Evolutionary conservation across 2,888 invertebrate species (phyloP), one percentile per base, ranked within the genome.

Genomic region (Synanthedon andrenaeformis): DNA sequence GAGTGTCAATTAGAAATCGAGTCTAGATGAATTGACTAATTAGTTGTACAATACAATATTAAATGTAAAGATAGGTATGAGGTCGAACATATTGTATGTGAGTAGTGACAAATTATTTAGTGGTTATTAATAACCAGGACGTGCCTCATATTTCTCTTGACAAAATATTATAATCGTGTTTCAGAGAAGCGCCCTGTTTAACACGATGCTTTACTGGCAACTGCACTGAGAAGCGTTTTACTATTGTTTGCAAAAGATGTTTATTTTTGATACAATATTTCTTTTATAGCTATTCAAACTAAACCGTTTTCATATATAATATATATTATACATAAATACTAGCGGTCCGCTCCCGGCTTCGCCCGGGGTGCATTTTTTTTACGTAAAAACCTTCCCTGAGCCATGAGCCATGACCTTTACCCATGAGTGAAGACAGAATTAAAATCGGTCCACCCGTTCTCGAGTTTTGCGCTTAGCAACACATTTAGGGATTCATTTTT

Each of bases 171-270:
- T 45, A 6, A 53, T 58, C 54, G 54, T 52, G 54, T 58, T 58
- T 60, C 59, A 60, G 56, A 59, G 62, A 60, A 58, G 59, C 62
- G 51, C 12, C 17, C 42, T 17, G 53, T 35, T 56, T 62, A 56
- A 76, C 63, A 64, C 61, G 79, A 83, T 72, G 78, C 79, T 67
- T 68, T 79, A 69, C 70, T 84, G 83, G 84, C 84, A 78, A 61
- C 63, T 57, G 54, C 52, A 54, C 55, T 54, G 51, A 58, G 58
- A 62, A 58, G 58, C 56, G 58, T 61, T 62, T 81, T 82, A 81
- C 74, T 75, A 74, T 70, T 70, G 79, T 72, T 82, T 82, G 72
- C 79, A 65, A 58, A 63, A 55, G 65, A 62, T 61, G 59, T 67
- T 67, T 69, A 72, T 74, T 70, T 70, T 53, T 50, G 45, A 54